Evolutionary conservation across 2,113 vertebrate species (phyloP).

Genomic region (Dipodomys ordii): DNA sequence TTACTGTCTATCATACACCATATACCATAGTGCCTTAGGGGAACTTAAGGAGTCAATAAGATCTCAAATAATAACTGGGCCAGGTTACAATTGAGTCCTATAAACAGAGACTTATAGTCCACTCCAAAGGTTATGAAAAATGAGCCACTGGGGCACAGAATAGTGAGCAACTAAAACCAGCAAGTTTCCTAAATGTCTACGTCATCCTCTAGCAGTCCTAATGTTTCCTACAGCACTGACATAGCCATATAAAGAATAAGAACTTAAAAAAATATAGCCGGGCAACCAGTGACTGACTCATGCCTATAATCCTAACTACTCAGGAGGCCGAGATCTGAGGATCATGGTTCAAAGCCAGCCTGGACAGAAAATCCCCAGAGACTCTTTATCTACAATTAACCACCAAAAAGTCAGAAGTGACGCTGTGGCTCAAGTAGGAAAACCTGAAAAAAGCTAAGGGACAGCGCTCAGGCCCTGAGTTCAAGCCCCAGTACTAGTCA

Average conservation of each 20-base stretch:
- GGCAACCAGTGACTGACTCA: too few species aligned
- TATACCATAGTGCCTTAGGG: not conserved
- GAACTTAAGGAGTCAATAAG: not conserved
- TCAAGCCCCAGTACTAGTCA: too few species aligned
- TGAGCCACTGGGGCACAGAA: not conserved
- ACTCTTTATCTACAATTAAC: too few species aligned
- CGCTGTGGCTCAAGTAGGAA: too few species aligned
- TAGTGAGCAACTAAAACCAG: constrained; percentile 3
- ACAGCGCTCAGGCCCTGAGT: too few species aligned
- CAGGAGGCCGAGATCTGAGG: too few species aligned
- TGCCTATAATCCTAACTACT: too few species aligned
- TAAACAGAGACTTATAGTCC: not conserved
- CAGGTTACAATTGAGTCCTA: not conserved
- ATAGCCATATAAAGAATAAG: not conserved
- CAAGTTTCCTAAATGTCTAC: not conserved
- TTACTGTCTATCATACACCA: not conserved
- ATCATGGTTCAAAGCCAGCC: too few species aligned
- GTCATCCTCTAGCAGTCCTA: not conserved
- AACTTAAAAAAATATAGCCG: not conserved
- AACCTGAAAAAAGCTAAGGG: too few species aligned
- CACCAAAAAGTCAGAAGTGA: too few species aligned
- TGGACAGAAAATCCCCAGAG: too few species aligned
- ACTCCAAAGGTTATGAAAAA: not conserved
- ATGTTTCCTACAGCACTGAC: constrained; percentile 5
- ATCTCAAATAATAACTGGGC: not conserved